A percentile compares a stretch with the other conserved stretches of the same genome.
These are phyloP conservation scores for Acholoe squamosa DNA, from an alignment of 2,888 invertebrate genomes.

Conservation along the genomic window DNA sequence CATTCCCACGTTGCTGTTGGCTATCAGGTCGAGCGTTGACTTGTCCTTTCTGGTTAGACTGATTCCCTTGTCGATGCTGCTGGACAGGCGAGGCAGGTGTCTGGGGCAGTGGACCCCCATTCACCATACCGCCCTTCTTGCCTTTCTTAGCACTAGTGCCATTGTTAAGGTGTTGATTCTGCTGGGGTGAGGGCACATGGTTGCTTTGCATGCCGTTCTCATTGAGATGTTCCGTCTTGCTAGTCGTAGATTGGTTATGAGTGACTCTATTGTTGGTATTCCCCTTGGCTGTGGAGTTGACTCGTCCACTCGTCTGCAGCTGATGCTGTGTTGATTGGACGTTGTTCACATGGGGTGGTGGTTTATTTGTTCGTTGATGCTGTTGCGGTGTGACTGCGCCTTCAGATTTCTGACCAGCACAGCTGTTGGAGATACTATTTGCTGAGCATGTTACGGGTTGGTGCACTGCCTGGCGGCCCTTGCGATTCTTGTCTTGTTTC, in stretches of 20 bases:
- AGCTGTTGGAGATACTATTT: not conserved
- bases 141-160: conserved; percentile 9
- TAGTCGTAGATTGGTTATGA: not conserved
- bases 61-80: not conserved
- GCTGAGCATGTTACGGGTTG: not conserved
- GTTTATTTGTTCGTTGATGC: not conserved
- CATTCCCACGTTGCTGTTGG: not conserved
- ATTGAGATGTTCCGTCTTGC: conserved; percentile 3
- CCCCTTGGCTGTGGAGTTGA: not conserved
- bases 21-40: not conserved
- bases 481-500: not conserved
- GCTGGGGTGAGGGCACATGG: not conserved
- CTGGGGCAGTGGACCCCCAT: not conserved
- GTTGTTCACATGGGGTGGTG: conserved; percentile 39
- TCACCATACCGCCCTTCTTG: not conserved
- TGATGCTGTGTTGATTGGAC: conserved; percentile 25
- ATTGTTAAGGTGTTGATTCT: conserved; percentile 44
- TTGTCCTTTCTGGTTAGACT: not conserved
- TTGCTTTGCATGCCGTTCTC: conserved; percentile 11
- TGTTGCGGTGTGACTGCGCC: not conserved
- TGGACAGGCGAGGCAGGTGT: not conserved
- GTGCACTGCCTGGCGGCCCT: not conserved
- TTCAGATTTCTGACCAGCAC: not conserved
- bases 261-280: not conserved
- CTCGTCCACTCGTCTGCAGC: conserved; percentile 37